Evolutionary conservation across 2,888 invertebrate species (phyloP).

Genomic region (Ophion ellenae): DNA sequence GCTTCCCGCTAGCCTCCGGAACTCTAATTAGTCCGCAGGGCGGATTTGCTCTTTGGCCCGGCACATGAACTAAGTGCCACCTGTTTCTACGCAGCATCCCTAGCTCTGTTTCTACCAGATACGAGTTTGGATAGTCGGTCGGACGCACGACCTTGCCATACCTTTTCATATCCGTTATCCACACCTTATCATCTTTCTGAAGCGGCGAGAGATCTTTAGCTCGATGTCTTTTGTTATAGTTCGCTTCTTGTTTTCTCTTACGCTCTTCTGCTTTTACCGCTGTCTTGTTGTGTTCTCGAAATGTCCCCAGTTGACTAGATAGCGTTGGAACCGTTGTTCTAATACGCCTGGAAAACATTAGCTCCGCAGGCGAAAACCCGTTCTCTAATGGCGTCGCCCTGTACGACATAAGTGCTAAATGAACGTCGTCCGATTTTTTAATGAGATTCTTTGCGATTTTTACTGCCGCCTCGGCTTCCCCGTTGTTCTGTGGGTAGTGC

Average conservation of each 20-base stretch:
- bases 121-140: conserved; percentile 37
- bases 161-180: conserved; percentile 68
- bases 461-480: conserved; percentile 26
- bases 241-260: conserved; percentile 42
- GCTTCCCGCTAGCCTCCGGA: no score
- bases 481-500: conserved; percentile 27
- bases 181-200: conserved; percentile 65
- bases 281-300: conserved; percentile 26
- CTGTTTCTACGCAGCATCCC: no score
- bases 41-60: no score
- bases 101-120: conserved; percentile 27
- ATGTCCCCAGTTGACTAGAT: conserved; percentile 2
- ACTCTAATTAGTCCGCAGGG: no score
- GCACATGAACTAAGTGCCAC: no score
- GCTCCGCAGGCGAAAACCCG: conserved; percentile 48
- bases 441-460: conserved; percentile 37
- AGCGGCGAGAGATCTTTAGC: conserved; percentile 57
- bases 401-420: conserved; percentile 12
- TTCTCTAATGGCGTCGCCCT: conserved; percentile 39
- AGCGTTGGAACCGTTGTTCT: conserved; percentile 19
- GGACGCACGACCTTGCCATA: conserved; percentile 25
- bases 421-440: conserved; percentile 24
- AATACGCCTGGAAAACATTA: conserved; percentile 45
- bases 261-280: conserved; percentile 51
- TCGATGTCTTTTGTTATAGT: conserved; percentile 64